Conservation (phyloP, 2,888 invertebrate genomes). For the Lordiphosa fenestrarum region DNA sequence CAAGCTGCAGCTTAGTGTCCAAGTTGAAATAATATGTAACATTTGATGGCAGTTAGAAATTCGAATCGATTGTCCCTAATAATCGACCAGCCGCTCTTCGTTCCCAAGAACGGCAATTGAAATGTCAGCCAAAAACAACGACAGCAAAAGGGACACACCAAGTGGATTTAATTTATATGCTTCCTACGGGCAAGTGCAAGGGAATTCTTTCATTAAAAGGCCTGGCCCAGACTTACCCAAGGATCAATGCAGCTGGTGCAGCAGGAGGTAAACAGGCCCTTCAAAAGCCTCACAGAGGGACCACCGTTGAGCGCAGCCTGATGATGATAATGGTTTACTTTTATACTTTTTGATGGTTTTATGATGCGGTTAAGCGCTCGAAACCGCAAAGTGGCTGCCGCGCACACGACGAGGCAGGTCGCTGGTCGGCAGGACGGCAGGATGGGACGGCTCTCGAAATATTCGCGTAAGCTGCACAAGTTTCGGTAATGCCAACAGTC, state of each 20-base stretch:
- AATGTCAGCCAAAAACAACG: too few species aligned
- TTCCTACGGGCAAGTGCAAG: too few species aligned
- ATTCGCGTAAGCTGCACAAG: conserved; percentile 69
- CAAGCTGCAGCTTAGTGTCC: too few species aligned
- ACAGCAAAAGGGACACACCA: too few species aligned
- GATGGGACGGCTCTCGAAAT: conserved; percentile 16
- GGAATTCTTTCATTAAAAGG: conserved; percentile 47
- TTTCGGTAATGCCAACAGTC: conserved; percentile 44
- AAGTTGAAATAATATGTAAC: too few species aligned
- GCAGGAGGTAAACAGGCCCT: conserved; percentile 5
- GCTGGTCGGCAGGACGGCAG: background rate
- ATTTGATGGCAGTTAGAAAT: too few species aligned
- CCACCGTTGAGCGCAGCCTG: conserved; percentile 58
- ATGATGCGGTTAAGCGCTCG: conserved; percentile 73
- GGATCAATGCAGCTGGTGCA: conserved; percentile 51
- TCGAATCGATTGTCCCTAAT: too few species aligned
- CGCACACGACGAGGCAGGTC: conserved; percentile 14
- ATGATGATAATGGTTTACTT: conserved; percentile 72
- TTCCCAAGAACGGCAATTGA: too few species aligned
- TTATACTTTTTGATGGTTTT: conserved; percentile 71
- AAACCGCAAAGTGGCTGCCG: conserved; percentile 70
- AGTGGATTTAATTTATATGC: too few species aligned
- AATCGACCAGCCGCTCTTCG: too few species aligned
- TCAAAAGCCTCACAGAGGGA: conserved; percentile 24
- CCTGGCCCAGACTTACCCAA: conserved; percentile 18